Evolutionary conservation across 2,888 invertebrate species (phyloP).

Genomic region (Tipula lateralis): DNA sequence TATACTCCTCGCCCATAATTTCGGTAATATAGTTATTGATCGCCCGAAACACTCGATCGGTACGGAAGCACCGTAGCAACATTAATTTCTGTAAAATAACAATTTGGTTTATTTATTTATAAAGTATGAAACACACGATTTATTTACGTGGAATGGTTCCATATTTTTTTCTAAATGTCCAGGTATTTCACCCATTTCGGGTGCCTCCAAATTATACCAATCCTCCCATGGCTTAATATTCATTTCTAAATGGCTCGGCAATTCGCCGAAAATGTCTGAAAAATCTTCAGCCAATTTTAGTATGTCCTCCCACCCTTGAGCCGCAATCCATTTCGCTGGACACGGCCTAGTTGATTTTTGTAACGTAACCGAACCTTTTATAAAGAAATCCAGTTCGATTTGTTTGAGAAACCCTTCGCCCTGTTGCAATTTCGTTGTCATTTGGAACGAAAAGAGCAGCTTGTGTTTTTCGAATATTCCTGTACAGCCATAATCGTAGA

Average conservation of each 20-base stretch:
- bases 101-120: no score
- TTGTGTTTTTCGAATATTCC: conserved; percentile 91
- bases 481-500: conserved; percentile 88
- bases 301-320: conserved; percentile 78
- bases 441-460: conserved; percentile 85
- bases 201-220: conserved; percentile 81
- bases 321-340: conserved; percentile 68
- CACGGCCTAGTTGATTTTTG: conserved; percentile 63
- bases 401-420: conserved; percentile 61
- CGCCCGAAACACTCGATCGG: conserved; percentile 83
- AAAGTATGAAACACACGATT: no score
- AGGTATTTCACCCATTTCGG: conserved; percentile 69
- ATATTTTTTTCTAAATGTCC: conserved; percentile 62
- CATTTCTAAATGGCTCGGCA: conserved; percentile 60
- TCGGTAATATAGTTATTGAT: conserved; percentile 75
- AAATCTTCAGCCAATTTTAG: conserved; percentile 68
- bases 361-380: conserved; percentile 76
- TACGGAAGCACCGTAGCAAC: conserved; percentile 82
- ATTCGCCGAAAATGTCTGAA: conserved; percentile 57
- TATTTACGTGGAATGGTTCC: conserved; percentile 54
- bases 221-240: conserved; percentile 58
- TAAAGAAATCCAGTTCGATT: conserved; percentile 80
- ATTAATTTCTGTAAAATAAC: conserved; percentile 69
- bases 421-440: conserved; percentile 76
- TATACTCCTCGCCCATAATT: conserved; percentile 81